phyloP scores from a whole-genome alignment of 2,113 vertebrate genomes.

The Mugil cephalus region DNA sequence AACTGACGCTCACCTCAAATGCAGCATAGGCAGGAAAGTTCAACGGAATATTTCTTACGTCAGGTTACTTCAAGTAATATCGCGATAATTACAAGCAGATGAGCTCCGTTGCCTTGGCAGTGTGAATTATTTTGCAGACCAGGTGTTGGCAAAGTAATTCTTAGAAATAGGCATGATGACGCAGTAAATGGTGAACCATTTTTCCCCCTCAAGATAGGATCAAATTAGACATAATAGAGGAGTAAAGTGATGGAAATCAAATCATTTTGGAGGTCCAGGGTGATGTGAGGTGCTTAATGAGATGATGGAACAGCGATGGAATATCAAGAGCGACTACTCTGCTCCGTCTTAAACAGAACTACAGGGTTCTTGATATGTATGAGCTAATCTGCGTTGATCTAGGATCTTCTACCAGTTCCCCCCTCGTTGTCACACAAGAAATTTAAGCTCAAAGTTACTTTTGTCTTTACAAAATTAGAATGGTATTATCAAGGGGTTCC shows the following conservation, averaged over 20 bases:
- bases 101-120: not conserved
- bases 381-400: not conserved
- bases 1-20: not conserved
- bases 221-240: slow-evolving; percentile 13
- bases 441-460: not conserved
- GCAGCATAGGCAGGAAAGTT: not conserved
- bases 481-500: not conserved
- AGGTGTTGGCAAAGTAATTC: slow-evolving; percentile 8
- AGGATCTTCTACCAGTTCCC: not conserved
- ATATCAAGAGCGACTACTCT: slow-evolving; percentile 4
- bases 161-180: slow-evolving; percentile 1
- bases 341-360: not conserved
- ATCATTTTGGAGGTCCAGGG: not conserved
- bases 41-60: not conserved
- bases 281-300: slow-evolving; percentile 15
- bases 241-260: slow-evolving; percentile 3
- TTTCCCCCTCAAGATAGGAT: not conserved
- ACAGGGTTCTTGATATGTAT: not conserved
- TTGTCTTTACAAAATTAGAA: too few relatives aligned
- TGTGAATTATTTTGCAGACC: slow-evolving; percentile 11
- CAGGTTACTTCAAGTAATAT: slow-evolving; percentile 3
- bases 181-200: not conserved
- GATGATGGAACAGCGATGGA: slow-evolving; percentile 1
- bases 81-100: not conserved
- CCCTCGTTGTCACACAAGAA: not conserved